These are phyloP conservation scores for Scolopax bukidnonensis DNA, from an alignment of 2,797 vertebrate species.

Conservation along the genomic window DNA sequence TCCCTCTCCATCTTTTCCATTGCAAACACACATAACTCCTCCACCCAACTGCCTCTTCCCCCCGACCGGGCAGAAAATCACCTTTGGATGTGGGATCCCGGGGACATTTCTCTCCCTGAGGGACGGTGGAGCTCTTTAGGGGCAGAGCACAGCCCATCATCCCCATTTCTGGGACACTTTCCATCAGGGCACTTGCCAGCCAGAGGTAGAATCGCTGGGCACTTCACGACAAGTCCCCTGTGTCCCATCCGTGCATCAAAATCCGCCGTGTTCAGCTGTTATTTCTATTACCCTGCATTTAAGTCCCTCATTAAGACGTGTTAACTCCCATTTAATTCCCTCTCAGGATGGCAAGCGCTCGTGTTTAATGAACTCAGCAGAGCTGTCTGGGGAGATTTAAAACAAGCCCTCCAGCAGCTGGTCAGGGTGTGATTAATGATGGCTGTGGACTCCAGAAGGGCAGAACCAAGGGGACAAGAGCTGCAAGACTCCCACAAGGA, in stretches of 20 bases:
- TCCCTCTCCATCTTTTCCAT: not conserved
- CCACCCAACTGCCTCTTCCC: not conserved
- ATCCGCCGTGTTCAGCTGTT: not conserved
- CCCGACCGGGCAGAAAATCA: too few species aligned
- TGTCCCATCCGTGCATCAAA: fast-evolving
- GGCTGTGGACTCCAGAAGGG: not conserved
- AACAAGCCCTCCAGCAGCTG: constrained; percentile 6
- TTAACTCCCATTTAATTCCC: constrained; percentile 47
- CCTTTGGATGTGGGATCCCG: not conserved
- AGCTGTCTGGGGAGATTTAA: not conserved
- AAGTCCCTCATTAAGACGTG: constrained; percentile 11
- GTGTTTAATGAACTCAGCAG: constrained; percentile 30
- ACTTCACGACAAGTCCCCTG: not conserved
- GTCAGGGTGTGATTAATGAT: not conserved
- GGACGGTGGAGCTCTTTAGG: not conserved
- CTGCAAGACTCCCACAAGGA: not conserved
- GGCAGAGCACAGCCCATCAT: not conserved
- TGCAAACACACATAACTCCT: fast-evolving
- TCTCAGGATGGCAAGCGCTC: not conserved
- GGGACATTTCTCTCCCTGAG: not conserved
- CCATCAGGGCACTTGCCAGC: not conserved
- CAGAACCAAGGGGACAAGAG: not conserved
- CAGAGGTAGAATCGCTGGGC: not conserved
- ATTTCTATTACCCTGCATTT: not conserved
- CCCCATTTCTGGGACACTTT: not conserved